Evolutionary conservation across 2,888 invertebrate genomes (phyloP).

Genomic region (Hydrotaea cyrtoneurina): DNA sequence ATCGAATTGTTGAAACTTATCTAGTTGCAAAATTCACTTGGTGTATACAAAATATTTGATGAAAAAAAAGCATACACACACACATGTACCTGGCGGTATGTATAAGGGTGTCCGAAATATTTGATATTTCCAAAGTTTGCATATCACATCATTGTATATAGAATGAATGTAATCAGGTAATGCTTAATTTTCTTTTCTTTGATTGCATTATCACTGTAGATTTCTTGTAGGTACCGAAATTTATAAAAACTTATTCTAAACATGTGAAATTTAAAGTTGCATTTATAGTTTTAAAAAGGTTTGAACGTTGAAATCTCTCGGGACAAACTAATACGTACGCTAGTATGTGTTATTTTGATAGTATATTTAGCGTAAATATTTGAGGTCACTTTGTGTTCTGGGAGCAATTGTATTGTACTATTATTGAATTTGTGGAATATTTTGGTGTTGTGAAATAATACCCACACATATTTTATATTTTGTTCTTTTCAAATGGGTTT

Average conservation of each 20-base stretch:
- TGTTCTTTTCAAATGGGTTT: neutral
- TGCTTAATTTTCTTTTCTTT: no score
- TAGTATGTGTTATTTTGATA: slow-evolving; percentile 22
- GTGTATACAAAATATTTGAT: slow-evolving; percentile 20
- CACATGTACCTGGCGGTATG: no score
- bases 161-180: no score
- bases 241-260: no score
- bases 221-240: no score
- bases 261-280: no score
- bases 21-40: slow-evolving; percentile 25
- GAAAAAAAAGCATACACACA: neutral
- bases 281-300: neutral
- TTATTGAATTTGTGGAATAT: slow-evolving; percentile 50
- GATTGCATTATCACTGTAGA: no score
- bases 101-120: slow-evolving; percentile 33
- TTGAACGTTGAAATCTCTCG: neutral
- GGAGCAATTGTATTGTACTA: slow-evolving; percentile 16
- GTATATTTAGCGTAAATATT: slow-evolving; percentile 51
- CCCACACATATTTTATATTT: neutral
- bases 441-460: neutral
- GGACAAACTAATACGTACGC: neutral
- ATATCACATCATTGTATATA: no score
- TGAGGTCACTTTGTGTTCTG: slow-evolving; percentile 56
- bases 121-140: no score
- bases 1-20: slow-evolving; percentile 48